Base-by-base conservation (phyloP, 2,113 vertebrate genomes). In the Xiphophorus hellerii region DNA sequence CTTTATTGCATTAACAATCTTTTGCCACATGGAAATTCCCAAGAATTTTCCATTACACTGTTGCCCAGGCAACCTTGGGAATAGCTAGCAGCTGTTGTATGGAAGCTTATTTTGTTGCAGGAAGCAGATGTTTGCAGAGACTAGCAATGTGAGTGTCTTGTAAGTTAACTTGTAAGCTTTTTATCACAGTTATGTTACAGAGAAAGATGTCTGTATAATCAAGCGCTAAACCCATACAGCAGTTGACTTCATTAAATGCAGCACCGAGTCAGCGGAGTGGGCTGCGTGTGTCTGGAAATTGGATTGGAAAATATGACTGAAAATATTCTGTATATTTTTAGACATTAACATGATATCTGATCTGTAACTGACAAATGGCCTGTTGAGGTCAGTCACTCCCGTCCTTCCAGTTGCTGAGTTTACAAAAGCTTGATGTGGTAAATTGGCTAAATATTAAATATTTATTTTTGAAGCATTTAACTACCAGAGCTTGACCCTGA, bases 81-180 rank as follows among this genome's bases (percentile, higher is more conserved):
- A 93, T 93, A 44, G 90, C 75, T 90, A 91, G 82, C 92, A 93
- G 87, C 90, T 93, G 92, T 88, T 84, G 83, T 80, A 76, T 58
- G 30, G 44, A 79, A 85, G 74, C 74, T 76, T 54, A 73, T 60
- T 83, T 72, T 48, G 37, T 66, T 71, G 66, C 84, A 85, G 80
- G 75, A 90, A 87, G 71, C 79, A 87, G 81, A 84, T 86, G 87
- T 81, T 65, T 62, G 29, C 66, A 13, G 37, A 71, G 65, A 65
- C 67, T 73, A 71, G 69, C 65, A 67, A 4, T 0, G 28, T 62
- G 9, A 25, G 60, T 14, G 28, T 15, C 1, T 5, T 62, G 14
- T 39, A 20, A 39, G 20, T 22, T 27, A 10, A 62, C 54, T 74
- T 28, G 68, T 60, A 65, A 31, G 37, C 12, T 17, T 33, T 37